Evolutionary conservation across 2,113 vertebrate species (phyloP), one percentile per base, ranked within the genome.

Genomic region (Xyliphius kryptos): DNA sequence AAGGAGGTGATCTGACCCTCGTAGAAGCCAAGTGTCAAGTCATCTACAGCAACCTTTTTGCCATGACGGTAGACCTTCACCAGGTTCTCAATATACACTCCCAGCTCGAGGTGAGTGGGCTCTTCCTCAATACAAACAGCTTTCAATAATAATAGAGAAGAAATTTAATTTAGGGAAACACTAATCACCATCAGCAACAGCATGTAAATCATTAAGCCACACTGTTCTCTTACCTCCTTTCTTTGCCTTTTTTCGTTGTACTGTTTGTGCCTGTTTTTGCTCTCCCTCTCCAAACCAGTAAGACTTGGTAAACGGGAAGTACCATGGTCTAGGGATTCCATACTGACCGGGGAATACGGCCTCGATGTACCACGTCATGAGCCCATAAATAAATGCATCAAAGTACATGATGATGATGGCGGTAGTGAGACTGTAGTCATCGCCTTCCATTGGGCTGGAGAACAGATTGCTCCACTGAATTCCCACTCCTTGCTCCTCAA

Each of bases 1-100:
- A 99, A 99, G 8, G 95, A 98, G 0, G 95, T 97, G 77, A 99
- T 99, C 61, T 99, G 96, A 44, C 93, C 94, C 78, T 99, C 93
- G 0, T 97, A 97, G 80, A 99, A 99, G 70, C 94, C 94, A 6
- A 99, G 82, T 0, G 92, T 91, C 52, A 99, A 87, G 21, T 91
- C 96, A 69, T 98, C 94, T 1, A 98, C 91, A 1, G 96, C 96
- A 76, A 93, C 82, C 72, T 99, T 98, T 74, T 88, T 94, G 38
- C 95, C 93, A 48, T 94, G 89, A 26, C 89, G 86, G 61, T 99
- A 99, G 58, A 99, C 88, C 73, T 99, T 99, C 55, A 97, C 91
- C 69, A 99, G 81, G 68, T 93, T 94, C 82, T 99, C 87, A 32
- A 99, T 95, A 74, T 89, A 95, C 50, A 99, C 95, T 0, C 96